Conservation (phyloP, 1,140 invertebrate species). For the Anagrus nilaparvatae region DNA sequence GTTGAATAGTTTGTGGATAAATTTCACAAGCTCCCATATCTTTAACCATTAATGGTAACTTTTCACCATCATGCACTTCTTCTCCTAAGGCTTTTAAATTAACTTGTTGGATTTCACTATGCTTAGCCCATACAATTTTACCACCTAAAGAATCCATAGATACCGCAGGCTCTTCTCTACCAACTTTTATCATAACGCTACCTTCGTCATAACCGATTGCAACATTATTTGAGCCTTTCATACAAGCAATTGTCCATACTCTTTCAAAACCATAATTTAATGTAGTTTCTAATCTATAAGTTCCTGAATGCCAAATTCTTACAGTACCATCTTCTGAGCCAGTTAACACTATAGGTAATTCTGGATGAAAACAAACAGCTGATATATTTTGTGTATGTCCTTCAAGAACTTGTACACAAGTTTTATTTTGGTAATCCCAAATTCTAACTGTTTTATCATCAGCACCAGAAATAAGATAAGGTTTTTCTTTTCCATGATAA, state of each 20-base stretch:
- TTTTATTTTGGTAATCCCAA: constrained; percentile 99
- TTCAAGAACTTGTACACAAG: constrained; percentile 96
- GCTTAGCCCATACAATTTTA: constrained; percentile 98
- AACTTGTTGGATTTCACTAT: constrained; percentile 96
- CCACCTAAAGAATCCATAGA: constrained; percentile 97
- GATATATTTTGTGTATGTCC: constrained; percentile 96
- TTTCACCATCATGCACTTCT: constrained; percentile 46
- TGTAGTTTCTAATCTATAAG: constrained; percentile 91
- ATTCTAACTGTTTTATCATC: constrained; percentile 97
- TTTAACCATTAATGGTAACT: constrained; percentile 86
- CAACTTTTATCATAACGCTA: constrained; percentile 94
- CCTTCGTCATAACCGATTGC: constrained; percentile 98
- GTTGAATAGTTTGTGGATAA: constrained; percentile 96
- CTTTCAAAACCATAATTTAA: constrained; percentile 97
- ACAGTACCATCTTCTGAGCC: constrained; percentile 95
- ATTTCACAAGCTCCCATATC: constrained; percentile 99
- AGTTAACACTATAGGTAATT: constrained; percentile 92
- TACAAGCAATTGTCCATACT: constrained; percentile 94
- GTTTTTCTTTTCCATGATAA: constrained; percentile 99
- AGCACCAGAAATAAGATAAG: constrained; percentile 97
- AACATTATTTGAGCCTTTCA: constrained; percentile 94
- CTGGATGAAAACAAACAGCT: constrained; percentile 89
- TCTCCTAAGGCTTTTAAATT: constrained; percentile 80
- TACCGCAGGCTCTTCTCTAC: constrained; percentile 95
- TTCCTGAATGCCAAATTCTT: constrained; percentile 95